A percentile compares a stretch with the other conserved stretches of the same genome.
Evolutionary conservation across 2,797 vertebrate genomes (phyloP).

Genomic region (Pseudochromis fuscus): DNA sequence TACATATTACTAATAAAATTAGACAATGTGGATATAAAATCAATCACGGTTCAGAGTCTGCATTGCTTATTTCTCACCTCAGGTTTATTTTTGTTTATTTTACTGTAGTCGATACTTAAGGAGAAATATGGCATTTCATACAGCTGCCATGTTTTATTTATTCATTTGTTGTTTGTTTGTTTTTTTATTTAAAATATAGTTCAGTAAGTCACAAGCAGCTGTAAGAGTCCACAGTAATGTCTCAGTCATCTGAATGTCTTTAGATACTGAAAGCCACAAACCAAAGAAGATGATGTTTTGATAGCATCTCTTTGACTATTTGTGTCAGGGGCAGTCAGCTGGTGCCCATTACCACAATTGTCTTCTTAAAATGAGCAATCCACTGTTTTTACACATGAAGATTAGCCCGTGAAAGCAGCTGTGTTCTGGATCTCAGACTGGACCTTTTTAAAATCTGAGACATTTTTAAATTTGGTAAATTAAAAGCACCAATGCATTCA

Average conservation of each 20-base stretch:
- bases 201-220: neutral
- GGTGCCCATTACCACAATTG: neutral
- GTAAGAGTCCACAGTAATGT: neutral
- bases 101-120: neutral
- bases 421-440: neutral
- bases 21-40: constrained; percentile 1
- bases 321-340: neutral
- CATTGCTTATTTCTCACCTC: neutral
- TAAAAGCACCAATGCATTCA: neutral
- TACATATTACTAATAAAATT: constrained; percentile 1
- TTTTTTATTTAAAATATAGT: neutral
- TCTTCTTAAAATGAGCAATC: constrained; percentile 9
- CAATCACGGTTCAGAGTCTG: neutral
- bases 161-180: neutral
- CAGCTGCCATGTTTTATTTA: neutral
- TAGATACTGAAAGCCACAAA: neutral
- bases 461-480: neutral
- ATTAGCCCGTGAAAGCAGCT: neutral
- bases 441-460: neutral
- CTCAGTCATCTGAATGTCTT: neutral
- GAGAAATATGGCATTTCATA: constrained; percentile 10
- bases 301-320: constrained; percentile 5
- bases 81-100: no score
- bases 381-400: neutral
- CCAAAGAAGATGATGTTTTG: neutral